Evolutionary conservation across 2,888 invertebrate species (phyloP), one percentile per base, ranked within the genome.

Genomic region (Tethea ocularis): DNA sequence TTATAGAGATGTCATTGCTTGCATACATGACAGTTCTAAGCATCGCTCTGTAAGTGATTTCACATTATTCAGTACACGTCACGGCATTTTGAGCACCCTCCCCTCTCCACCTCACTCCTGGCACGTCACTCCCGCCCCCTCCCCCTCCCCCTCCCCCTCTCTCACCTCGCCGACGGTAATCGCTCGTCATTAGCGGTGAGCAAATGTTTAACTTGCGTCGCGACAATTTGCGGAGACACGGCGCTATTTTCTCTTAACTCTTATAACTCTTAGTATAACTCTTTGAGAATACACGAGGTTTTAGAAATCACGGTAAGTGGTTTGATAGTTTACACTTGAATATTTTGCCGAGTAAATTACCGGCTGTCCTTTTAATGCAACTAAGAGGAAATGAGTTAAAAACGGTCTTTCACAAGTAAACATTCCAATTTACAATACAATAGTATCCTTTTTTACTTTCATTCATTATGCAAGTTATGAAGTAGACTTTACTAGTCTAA

Each of bases 121-220:
- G n/a, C n/a, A n/a, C n/a, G n/a, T n/a, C n/a, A n/a, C n/a, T 17
- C 41, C 20, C 10, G n/a, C 1, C 38, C n/a, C 6, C 20, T 46
- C 46, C 20, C n/a, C 20, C 6, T 5, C 1, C 20, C 20, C 7
- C 17, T 1, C 15, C 46, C 20, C 15, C 20, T 46, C 46, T 10
- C n/a, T 10, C 6, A 0, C 1, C 20, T 10, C 7, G 8, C 0
- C 15, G 20, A 10, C 15, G 20, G 46, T 46, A 46, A 46, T 46
- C 46, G 46, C 20, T 46, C 46, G 20, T 46, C 46, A 46, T 46
- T 46, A 46, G 46, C 20, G 46, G 46, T 46, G 46, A 46, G 46
- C 17, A 20, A 46, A 46, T 46, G 46, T 46, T 17, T 46, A 17
- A 46, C 17, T 46, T 46, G 46, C 7, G 17, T 41, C 41, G 46